Evolutionary conservation across 2,797 vertebrate species (phyloP), one percentile per base, ranked within the genome.

Genomic region (Myotis vivesi): DNA sequence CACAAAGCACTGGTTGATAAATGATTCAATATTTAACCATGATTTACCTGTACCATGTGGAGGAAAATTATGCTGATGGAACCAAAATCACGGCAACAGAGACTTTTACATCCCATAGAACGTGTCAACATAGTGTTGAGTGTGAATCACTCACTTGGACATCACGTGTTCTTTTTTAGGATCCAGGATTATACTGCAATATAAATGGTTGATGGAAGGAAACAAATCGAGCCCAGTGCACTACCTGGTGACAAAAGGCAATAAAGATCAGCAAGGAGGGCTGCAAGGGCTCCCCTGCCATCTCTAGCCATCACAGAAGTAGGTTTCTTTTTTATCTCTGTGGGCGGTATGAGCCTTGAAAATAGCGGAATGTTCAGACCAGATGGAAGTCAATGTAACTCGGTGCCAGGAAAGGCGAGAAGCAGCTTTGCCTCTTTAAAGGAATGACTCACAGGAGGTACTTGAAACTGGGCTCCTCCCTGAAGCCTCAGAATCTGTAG

Each of bases 31-130:
- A 97, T 98, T 98, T 98, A 98, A 97, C 97, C 33, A 5, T 97
- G 97, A 98, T 98, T 98, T 98, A 98, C 98, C 98, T 97, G 96
- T 85, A 92, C 94, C 79, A 91, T 92, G 95, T 95, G 97, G 96
- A 97, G 96, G 95, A 66, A 97, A 98, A 96, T 97, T 98, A 98
- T 98, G 97, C 97, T 98, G 97, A 98, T 96, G 66, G 90, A 86
- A 53, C 64, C 95, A 86, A 97, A 98, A 97, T 98, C 97, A 97
- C 94, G 38, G 49, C 94, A 97, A 92, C 64, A 81, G 97, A 95
- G 88, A 96, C 92, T 97, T 98, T 98, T 95, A 97, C 94, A 91
- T 97, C 97, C 95, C 89, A 69, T 57, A 84, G 94, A 96, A 97
- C 75, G 76, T 92, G 98, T 96, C 98, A 97, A 68, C 96, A 77